Evolutionary conservation across 2,888 invertebrate genomes (phyloP).

Genomic region (Endomychus coccineus): DNA sequence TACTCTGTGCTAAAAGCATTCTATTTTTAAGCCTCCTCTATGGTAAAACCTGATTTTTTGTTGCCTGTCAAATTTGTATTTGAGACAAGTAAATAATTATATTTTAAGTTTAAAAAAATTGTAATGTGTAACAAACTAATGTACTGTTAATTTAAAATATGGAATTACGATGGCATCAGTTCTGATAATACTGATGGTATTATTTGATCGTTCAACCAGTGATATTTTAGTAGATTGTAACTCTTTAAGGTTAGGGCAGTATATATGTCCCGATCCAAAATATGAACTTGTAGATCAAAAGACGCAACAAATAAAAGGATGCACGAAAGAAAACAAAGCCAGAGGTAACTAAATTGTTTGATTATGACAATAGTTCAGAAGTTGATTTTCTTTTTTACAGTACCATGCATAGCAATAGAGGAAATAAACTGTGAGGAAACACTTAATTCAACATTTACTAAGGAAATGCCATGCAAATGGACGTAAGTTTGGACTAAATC

Average conservation of each 20-base stretch:
- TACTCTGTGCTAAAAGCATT: too few species aligned
- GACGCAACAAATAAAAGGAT: conserved; percentile 82
- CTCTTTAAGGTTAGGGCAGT: conserved; percentile 70
- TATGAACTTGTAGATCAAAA: conserved; percentile 72
- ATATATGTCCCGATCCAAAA: conserved; percentile 72
- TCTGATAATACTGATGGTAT: too few species aligned
- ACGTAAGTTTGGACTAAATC: conserved; percentile 61
- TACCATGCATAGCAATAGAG: conserved; percentile 74
- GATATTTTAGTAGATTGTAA: conserved; percentile 48
- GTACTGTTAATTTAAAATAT: too few species aligned
- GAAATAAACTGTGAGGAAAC: conserved; percentile 75
- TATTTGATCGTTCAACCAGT: too few species aligned
- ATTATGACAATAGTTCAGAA: background rate
- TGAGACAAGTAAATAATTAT: too few species aligned
- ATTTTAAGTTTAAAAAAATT: too few species aligned
- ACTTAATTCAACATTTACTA: conserved; percentile 71
- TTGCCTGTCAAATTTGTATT: too few species aligned
- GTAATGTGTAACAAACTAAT: too few species aligned
- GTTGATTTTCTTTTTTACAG: conserved; percentile 44
- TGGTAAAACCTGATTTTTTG: too few species aligned
- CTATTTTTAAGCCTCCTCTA: too few species aligned
- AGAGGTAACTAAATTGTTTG: conserved; percentile 50
- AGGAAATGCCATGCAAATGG: conserved; percentile 85
- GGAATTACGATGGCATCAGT: too few species aligned
- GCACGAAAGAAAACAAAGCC: conserved; percentile 71